Evolutionary conservation across 2,113 vertebrate genomes (phyloP).

Genomic region (Bombycilla garrulus): DNA sequence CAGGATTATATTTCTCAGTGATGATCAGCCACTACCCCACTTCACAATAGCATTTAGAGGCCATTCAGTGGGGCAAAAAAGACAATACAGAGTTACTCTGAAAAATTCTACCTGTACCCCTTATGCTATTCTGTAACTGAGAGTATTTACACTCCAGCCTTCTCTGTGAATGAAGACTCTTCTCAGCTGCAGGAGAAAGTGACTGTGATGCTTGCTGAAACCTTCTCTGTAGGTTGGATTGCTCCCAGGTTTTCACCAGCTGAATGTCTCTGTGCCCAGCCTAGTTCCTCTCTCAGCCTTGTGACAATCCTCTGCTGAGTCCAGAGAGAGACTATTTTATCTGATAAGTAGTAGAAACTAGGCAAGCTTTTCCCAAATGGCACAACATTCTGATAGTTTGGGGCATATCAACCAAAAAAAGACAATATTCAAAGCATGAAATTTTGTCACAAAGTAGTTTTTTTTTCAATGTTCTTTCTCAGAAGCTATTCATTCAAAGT

Average conservation of each 20-base stretch:
- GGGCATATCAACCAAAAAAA: not conserved
- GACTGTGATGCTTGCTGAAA: not conserved
- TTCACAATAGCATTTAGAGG: not conserved
- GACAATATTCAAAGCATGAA: not conserved
- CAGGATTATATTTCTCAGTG: not conserved
- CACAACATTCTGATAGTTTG: not conserved
- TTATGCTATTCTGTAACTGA: not conserved
- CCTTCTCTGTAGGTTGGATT: not conserved
- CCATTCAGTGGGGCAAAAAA: not conserved
- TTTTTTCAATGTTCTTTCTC: not conserved
- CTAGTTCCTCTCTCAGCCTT: not conserved
- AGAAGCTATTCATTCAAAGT: not conserved
- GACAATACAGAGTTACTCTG: not conserved
- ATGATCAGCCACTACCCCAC: not conserved
- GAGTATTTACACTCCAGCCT: not conserved
- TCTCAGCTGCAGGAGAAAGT: not conserved
- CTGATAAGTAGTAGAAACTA: not conserved
- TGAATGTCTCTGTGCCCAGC: not conserved
- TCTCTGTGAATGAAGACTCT: not conserved
- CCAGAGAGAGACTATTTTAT: not conserved
- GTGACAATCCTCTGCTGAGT: not conserved
- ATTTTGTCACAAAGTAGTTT: not conserved
- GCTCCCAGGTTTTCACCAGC: not conserved
- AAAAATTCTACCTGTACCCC: not conserved
- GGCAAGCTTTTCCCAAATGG: not conserved